Evolutionary conservation across 2,888 invertebrate genomes (phyloP).

Genomic region (Scotopteryx bipunctaria): DNA sequence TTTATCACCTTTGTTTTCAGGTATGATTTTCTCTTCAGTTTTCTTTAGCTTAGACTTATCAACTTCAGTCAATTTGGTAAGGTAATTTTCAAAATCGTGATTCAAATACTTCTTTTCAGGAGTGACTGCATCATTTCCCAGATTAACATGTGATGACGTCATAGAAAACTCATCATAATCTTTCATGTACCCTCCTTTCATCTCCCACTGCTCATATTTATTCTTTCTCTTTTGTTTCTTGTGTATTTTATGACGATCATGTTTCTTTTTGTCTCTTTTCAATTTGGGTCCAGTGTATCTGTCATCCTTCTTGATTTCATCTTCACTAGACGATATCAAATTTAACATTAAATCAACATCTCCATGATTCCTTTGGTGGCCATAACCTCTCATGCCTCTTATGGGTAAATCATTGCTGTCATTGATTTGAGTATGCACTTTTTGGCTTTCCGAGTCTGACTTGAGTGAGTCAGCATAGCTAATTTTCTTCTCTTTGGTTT

Average conservation of each 20-base stretch:
- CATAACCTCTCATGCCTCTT: conserved; percentile 72
- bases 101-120: conserved; percentile 46
- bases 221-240: conserved; percentile 73
- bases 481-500: conserved; percentile 47
- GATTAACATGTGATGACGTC: conserved; percentile 52
- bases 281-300: conserved; percentile 61
- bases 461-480: conserved; percentile 72
- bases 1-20: conserved; percentile 34
- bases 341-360: conserved; percentile 38
- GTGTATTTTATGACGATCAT: conserved; percentile 62
- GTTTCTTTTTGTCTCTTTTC: conserved; percentile 65
- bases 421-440: conserved; percentile 40
- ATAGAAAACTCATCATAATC: conserved; percentile 67
- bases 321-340: conserved; percentile 57
- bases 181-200: conserved; percentile 70
- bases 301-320: conserved; percentile 69
- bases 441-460: conserved; percentile 38
- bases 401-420: conserved; percentile 42
- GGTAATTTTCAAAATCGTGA: conserved; percentile 46
- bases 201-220: conserved; percentile 76
- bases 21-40: conserved; percentile 35
- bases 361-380: conserved; percentile 57
- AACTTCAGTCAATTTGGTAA: conserved; percentile 45
- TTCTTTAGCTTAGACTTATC: conserved; percentile 29
- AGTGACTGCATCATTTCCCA: conserved; percentile 45